Conservation (phyloP, 2,888 invertebrate species). For the Drosophila kambysellisi region DNA sequence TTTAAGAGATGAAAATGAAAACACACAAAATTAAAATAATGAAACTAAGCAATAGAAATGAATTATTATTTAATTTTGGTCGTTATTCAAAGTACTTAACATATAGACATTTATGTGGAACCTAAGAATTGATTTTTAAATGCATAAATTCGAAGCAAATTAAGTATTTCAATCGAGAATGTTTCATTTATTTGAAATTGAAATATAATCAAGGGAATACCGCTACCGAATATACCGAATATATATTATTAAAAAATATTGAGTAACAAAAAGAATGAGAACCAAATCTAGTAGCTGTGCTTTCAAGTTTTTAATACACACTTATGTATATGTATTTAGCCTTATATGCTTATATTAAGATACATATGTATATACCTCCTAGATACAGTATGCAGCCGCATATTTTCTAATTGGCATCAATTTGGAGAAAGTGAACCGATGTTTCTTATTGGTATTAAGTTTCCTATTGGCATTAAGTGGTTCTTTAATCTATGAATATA, state of each 20-base stretch:
- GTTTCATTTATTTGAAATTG: background rate
- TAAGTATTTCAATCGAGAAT: background rate
- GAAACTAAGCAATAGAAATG: background rate
- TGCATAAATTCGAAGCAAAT: too few species aligned
- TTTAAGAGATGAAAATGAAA: background rate
- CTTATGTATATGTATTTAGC: background rate
- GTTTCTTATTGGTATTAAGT: too few species aligned
- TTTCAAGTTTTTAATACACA: too few species aligned
- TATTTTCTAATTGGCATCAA: too few species aligned
- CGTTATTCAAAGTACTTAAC: background rate
- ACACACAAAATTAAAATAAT: background rate
- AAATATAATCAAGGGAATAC: background rate
- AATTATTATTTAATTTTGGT: background rate
- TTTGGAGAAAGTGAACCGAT: too few species aligned
- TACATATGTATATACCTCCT: background rate
- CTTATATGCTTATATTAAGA: background rate
- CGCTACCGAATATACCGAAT: background rate
- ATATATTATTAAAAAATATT: background rate
- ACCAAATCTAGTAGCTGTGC: too few species aligned
- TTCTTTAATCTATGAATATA: too few species aligned
- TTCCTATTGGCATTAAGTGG: too few species aligned
- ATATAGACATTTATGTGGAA: background rate
- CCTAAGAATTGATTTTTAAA: background rate
- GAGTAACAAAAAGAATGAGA: background rate
- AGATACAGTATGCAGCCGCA: background rate